Evolutionary conservation across 2,113 vertebrate species (phyloP).

Genomic region (Pterophyllum scalare): DNA sequence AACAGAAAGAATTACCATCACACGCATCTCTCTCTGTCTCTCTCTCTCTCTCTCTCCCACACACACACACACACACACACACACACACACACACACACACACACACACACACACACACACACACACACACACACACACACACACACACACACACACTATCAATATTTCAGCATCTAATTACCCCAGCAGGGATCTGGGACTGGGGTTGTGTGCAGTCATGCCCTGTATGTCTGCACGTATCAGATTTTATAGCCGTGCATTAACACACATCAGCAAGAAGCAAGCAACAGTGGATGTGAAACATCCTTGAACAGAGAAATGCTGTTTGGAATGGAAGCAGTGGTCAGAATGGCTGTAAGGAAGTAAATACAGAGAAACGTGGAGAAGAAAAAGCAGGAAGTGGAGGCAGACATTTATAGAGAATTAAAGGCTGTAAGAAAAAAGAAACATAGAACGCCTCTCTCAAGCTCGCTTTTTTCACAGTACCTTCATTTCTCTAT

Average conservation of each 20-base stretch:
- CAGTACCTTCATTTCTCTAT: too few relatives aligned
- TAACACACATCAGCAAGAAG: not conserved
- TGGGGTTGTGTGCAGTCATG: conserved; percentile 53
- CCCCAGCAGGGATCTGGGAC: conserved; percentile 62
- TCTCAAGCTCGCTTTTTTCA: too few relatives aligned
- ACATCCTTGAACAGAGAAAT: not conserved
- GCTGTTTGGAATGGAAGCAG: not conserved
- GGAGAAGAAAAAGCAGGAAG: not conserved
- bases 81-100: not conserved
- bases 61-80: too few relatives aligned
- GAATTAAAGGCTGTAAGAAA: not conserved
- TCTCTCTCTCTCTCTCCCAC: not conserved
- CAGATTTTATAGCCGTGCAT: conserved; percentile 22
- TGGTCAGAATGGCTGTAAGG: not conserved
- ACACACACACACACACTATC: conserved; percentile 36
- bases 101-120: not conserved
- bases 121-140: not conserved
- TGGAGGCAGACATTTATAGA: not conserved
- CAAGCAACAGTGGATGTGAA: not conserved
- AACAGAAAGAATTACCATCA: not conserved
- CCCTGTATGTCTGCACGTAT: conserved; percentile 20
- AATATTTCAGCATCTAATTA: conserved; percentile 81
- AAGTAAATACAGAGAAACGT: not conserved
- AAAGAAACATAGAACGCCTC: not conserved
- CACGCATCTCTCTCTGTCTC: not conserved